Conservation (phyloP, 2,888 invertebrate species). For the Idaea aversata region DNA sequence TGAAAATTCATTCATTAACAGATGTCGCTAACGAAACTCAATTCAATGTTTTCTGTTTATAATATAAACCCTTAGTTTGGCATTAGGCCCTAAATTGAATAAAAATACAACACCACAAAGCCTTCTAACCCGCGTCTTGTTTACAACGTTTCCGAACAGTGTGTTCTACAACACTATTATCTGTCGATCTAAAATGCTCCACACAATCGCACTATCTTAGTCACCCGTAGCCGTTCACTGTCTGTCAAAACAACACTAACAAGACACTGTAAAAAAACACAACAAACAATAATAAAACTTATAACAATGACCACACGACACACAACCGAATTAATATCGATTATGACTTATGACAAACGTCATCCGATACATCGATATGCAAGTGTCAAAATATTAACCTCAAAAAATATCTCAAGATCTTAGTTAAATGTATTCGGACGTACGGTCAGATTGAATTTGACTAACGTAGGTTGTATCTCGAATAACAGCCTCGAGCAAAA, state of each 20-base stretch:
- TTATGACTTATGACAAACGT: conserved; percentile 33
- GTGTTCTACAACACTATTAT: conserved; percentile 50
- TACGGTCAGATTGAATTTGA: conserved; percentile 47
- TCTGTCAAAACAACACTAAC: conserved; percentile 74
- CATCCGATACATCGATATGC: conserved; percentile 55
- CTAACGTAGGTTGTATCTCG: conserved; percentile 44
- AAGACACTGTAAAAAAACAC: conserved; percentile 40
- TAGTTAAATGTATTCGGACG: conserved; percentile 43
- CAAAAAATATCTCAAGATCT: conserved; percentile 48
- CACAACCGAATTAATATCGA: conserved; percentile 29
- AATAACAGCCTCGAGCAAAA: conserved; percentile 44
- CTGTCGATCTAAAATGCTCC: conserved; percentile 69
- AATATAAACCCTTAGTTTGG: too few relatives aligned
- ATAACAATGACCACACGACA: conserved; percentile 32
- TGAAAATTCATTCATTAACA: too few relatives aligned
- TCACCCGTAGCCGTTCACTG: conserved; percentile 70
- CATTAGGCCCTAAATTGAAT: too few relatives aligned
- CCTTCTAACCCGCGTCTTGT: not conserved
- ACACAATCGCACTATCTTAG: conserved; percentile 71
- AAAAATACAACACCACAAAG: not conserved
- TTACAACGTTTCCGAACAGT: conserved; percentile 27
- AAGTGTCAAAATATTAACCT: conserved; percentile 61
- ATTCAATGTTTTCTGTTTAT: too few relatives aligned
- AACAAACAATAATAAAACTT: conserved; percentile 36
- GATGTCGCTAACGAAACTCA: too few relatives aligned